phyloP scores from a whole-genome alignment of 2,113 vertebrate species.

The Puntigrus tetrazona region DNA sequence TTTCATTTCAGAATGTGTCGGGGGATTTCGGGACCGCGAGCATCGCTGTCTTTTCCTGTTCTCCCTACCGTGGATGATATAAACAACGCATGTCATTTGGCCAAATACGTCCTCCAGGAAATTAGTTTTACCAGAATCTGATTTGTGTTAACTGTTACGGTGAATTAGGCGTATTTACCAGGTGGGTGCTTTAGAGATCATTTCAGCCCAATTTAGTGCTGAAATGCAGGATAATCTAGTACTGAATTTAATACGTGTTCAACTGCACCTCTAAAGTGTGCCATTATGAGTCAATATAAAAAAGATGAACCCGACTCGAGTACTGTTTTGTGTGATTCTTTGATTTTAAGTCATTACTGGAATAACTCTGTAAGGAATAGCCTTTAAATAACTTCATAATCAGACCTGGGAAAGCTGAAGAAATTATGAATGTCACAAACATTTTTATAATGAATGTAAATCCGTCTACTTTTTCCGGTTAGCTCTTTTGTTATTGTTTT shows the following conservation, averaged over 20 bases:
- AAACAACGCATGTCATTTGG: background rate
- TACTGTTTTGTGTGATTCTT: background rate
- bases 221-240: background rate
- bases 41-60: background rate
- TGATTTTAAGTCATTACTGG: background rate
- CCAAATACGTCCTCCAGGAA: background rate
- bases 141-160: background rate
- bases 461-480: background rate
- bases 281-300: background rate
- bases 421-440: background rate
- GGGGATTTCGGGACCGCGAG: background rate
- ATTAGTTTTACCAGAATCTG: background rate
- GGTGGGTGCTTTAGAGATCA: slow-evolving; percentile 58
- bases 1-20: slow-evolving; percentile 20
- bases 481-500: background rate
- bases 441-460: background rate
- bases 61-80: background rate
- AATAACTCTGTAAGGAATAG: background rate
- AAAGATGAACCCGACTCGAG: background rate
- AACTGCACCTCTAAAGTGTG: background rate
- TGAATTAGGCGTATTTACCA: slow-evolving; percentile 59
- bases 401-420: background rate
- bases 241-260: background rate
- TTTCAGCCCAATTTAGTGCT: slow-evolving; percentile 60
- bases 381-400: background rate